Evolutionary conservation across 2,797 vertebrate genomes (phyloP), one percentile per base, ranked within the genome.

Genomic region (Chaetodon trifasciatus): DNA sequence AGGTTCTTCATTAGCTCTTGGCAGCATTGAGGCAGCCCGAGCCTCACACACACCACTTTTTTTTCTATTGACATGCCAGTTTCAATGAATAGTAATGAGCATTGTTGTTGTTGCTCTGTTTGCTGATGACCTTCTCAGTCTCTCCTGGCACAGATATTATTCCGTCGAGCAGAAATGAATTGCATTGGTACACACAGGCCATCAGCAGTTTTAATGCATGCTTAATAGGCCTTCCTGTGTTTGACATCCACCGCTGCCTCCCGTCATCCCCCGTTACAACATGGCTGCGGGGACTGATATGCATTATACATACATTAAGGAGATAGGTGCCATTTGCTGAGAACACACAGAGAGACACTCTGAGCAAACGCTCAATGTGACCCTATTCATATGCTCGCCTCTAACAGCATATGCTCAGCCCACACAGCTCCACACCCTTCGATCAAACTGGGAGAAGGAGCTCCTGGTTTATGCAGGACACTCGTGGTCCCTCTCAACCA

Each of bases 21-120:
- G 74, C 69, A 44, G 55, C 40, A 49, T 19, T 7, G 71, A 32
- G 47, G 57, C 81, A 61, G 61, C 3, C 39, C 1, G 32, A 47
- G 76, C 68, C 57, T 66, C 80, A 73, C 71, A 63, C 71, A 86
- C 81, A 6, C 60, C 23, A 1, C 70, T 79, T 86, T 83, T 70
- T 50, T 49, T 57, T 78, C 81, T 85, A 76, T 92, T 91, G 86
- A 89, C 81, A 87, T 81, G 85, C 87, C 75, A 60, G 78, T 90
- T 89, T 86, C 90, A 86, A 93, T 89, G 88, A 94, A 92, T 94
- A 93, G 84, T 90, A 91, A 94, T 91, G 83, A 92, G 89, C 50
- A 3, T 60, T 52, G 65, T 64, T 89, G 79, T 87, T 75, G 79
- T 74, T 39, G 60, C 68, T 60, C 47, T 76, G 83, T 87, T 79